These are phyloP conservation scores for Brachionus koreanus DNA, from an alignment of 1,140 invertebrate species.

Conservation along the genomic window DNA sequence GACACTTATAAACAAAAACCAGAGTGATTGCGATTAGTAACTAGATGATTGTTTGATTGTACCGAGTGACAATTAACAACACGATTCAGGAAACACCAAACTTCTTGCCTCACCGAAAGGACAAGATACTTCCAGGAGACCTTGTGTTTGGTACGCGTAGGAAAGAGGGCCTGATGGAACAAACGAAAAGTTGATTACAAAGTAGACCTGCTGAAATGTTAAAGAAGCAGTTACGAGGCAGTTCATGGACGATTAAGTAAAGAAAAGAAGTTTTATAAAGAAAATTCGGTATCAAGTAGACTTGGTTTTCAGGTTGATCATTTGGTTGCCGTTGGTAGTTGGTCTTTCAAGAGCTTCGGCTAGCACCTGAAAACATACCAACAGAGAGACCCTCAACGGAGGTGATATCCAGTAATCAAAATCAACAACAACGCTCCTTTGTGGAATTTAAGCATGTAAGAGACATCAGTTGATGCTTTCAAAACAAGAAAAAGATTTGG, in stretches of 20 bases:
- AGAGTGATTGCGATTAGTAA: too few relatives aligned
- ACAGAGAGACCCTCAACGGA: too few relatives aligned
- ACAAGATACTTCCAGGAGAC: neutral
- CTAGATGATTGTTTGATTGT: too few relatives aligned
- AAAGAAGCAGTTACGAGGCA: neutral
- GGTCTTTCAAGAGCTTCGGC: too few relatives aligned
- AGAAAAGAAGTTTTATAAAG: neutral
- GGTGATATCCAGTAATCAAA: too few relatives aligned
- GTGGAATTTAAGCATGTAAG: conserved; percentile 34
- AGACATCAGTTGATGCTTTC: conserved; percentile 39
- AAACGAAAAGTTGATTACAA: neutral
- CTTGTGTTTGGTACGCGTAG: neutral
- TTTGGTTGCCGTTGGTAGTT: too few relatives aligned
- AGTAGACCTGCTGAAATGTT: neutral
- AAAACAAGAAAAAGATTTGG: conserved; percentile 43
- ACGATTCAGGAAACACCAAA: neutral
- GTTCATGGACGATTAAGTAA: neutral
- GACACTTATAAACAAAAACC: too few relatives aligned
- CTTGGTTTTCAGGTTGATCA: too few relatives aligned
- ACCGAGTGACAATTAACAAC: neutral
- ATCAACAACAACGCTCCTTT: conserved; percentile 36
- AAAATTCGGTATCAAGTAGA: too few relatives aligned
- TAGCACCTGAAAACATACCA: too few relatives aligned
- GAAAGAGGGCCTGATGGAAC: neutral
- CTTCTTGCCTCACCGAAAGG: neutral